Percentiles rank a stretch among this genome's conserved stretches.
Evolutionary conservation across 2,797 vertebrate species (phyloP).

Genomic region (Poecilia picta): DNA sequence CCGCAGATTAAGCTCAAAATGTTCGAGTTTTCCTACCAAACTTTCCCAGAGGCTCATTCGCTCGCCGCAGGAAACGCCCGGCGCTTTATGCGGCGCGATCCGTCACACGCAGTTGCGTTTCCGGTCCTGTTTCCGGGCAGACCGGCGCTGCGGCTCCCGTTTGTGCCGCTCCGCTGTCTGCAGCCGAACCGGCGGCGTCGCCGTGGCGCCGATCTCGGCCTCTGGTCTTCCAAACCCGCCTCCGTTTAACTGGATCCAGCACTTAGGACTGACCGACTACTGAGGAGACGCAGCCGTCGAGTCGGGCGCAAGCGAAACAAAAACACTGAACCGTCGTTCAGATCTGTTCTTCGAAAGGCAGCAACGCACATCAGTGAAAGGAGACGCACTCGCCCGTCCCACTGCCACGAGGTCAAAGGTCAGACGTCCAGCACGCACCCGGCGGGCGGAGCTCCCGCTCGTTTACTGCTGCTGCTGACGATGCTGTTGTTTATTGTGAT

Average conservation of each 20-base stretch:
- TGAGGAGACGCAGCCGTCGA: conserved; percentile 62
- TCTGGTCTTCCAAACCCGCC: conserved; percentile 38
- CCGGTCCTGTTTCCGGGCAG: too few relatives aligned
- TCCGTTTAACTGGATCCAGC: conserved; percentile 49
- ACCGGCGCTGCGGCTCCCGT: too few relatives aligned
- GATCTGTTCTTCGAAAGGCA: conserved; percentile 40
- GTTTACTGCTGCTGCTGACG: conserved; percentile 75
- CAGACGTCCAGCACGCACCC: conserved; percentile 39
- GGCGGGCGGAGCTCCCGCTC: conserved; percentile 52
- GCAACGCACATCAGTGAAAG: conserved; percentile 45
- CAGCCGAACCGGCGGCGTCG: too few relatives aligned
- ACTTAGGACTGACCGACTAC: conserved; percentile 69
- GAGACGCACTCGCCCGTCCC: conserved; percentile 50
- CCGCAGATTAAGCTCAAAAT: too few relatives aligned
- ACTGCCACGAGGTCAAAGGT: conserved; percentile 45
- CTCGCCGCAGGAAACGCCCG: conserved; percentile 51
- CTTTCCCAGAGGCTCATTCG: conserved; percentile 12
- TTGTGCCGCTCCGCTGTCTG: too few relatives aligned
- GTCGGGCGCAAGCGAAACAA: conserved; percentile 34
- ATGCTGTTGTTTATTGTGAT: conserved; percentile 64
- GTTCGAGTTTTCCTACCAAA: too few relatives aligned
- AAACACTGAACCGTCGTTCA: conserved; percentile 28
- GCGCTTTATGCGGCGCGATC: conserved; percentile 73
- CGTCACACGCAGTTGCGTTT: conserved; percentile 70
- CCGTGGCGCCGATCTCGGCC: conserved; percentile 41